Percentiles rank a stretch among this genome's conserved stretches.
Conservation (phyloP, 2,888 invertebrate genomes). For the Ophioninae sp. region DNA sequence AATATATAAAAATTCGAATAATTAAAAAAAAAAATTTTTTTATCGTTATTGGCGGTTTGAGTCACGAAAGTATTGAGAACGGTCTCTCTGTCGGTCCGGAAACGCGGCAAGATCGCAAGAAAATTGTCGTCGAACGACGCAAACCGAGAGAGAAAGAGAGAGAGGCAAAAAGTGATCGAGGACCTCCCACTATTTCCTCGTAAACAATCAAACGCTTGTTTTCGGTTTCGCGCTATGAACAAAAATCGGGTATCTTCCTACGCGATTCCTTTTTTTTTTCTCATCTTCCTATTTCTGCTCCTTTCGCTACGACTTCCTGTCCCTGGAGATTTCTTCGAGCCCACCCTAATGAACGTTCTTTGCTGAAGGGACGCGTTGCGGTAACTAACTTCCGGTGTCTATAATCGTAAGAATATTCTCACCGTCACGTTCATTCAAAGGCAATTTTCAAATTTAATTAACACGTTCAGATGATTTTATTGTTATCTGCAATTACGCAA, state of each 20-base stretch:
- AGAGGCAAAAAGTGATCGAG: constrained; percentile 40
- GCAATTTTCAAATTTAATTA: too few relatives aligned
- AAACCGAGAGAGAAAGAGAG: neutral
- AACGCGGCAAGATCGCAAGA: constrained; percentile 35
- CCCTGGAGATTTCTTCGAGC: too few relatives aligned
- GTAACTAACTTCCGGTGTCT: too few relatives aligned
- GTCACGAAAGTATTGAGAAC: constrained; percentile 54
- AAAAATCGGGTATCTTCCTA: constrained; percentile 35
- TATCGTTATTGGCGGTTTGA: neutral
- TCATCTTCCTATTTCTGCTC: neutral
- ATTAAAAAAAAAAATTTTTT: too few relatives aligned
- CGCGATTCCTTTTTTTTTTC: constrained; percentile 5
- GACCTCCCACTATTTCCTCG: constrained; percentile 67
- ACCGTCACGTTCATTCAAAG: too few relatives aligned
- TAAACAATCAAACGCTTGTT: constrained; percentile 63
- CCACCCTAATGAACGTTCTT: too few relatives aligned
- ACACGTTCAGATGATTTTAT: too few relatives aligned
- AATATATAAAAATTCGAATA: too few relatives aligned
- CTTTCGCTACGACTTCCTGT: constrained; percentile 9
- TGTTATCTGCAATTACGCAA: too few relatives aligned
- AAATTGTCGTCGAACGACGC: constrained; percentile 41
- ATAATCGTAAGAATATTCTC: too few relatives aligned
- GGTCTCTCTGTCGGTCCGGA: constrained; percentile 47
- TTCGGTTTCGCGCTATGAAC: constrained; percentile 59
- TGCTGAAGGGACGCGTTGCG: too few relatives aligned